Base-by-base conservation (phyloP, 2,888 invertebrate genomes). In the Agrochola lychnidis region DNA sequence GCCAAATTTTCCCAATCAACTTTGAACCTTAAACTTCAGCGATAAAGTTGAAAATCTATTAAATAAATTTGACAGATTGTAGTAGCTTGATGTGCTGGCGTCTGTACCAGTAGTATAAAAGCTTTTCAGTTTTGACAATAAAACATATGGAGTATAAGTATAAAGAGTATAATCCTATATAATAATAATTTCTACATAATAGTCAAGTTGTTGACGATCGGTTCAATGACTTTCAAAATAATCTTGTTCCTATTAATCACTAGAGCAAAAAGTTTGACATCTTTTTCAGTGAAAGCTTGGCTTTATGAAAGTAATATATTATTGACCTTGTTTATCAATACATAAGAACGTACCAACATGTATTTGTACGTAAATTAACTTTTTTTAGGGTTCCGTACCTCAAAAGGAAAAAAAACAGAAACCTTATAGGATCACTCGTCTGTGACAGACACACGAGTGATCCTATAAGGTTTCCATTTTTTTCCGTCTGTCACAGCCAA, bases 241-340 rank as follows among this genome's bases (percentile, higher is more conserved):
- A 78, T 76, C 73, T 81, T 71, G 74, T 48, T 70, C 69, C 76
- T 63, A 77, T 75, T 73, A 48, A 73, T 78, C 86, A 83, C 62
- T 62, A 25, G 75, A 83, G 76, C 76, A 81, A 68, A 75, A 83
- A 81, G 70, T 85, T 81, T 86, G 84, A 75, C 85, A 80, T 83
- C 59, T 70, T 59, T 76, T 16, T 63, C 22, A 73, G 82, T 84
- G 87, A 86, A 84, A 87, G 87, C 68, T 61, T 19, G 56, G 48
- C 75, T 75, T 86, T 81, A 62, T 81, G 66, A 56, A 66, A 81
- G 57, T 61, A 62, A 66, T 70, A 71, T 81, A 66, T 76, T 81
- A 70, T 77, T 84, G 83, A 78, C 77, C 85, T 84, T 83, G 63
- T 78, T 84, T 72, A 70, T 70, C 40, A 63, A 62, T 57, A 70